These are phyloP conservation scores for Neodontobutis hainanensis DNA, from an alignment of 2,113 vertebrate genomes.

Conservation along the genomic window DNA sequence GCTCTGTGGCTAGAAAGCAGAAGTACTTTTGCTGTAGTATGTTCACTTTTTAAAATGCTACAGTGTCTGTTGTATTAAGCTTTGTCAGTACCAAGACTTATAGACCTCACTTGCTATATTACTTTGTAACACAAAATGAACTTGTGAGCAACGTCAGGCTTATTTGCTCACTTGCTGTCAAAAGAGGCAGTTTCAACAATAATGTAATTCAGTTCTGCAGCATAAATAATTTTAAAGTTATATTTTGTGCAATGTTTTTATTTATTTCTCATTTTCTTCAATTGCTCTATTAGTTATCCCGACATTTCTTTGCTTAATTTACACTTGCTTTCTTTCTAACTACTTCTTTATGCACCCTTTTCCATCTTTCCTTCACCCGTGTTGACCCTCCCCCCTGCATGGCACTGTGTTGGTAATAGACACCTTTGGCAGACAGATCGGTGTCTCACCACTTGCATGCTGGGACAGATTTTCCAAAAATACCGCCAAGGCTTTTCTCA, in stretches of 20 bases:
- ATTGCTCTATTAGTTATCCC: neutral
- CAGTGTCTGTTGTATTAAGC: too few species aligned
- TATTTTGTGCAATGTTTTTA: neutral
- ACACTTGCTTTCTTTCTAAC: neutral
- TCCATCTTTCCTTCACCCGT: constrained; percentile 17
- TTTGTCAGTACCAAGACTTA: too few species aligned
- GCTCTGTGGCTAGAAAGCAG: neutral
- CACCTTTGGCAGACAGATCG: constrained; percentile 53
- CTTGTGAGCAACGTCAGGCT: too few species aligned
- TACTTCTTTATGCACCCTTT: constrained; percentile 2
- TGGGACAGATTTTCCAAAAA: constrained; percentile 72
- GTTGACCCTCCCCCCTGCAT: constrained; percentile 34
- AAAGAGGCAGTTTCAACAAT: too few species aligned
- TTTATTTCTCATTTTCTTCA: neutral
- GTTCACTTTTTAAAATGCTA: too few species aligned
- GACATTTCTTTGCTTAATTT: neutral
- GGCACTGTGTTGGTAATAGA: constrained; percentile 55
- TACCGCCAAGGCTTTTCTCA: constrained; percentile 61
- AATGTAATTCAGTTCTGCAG: too few species aligned
- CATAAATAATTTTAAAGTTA: too few species aligned
- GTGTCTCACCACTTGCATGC: constrained; percentile 56
- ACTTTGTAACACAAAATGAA: too few species aligned
- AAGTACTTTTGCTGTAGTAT: neutral
- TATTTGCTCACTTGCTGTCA: too few species aligned
- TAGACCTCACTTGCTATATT: too few species aligned